Percentiles rank a stretch among this genome's conserved stretches.
Evolutionary conservation across 2,888 invertebrate genomes (phyloP).

Genomic region (Tipula unca): DNA sequence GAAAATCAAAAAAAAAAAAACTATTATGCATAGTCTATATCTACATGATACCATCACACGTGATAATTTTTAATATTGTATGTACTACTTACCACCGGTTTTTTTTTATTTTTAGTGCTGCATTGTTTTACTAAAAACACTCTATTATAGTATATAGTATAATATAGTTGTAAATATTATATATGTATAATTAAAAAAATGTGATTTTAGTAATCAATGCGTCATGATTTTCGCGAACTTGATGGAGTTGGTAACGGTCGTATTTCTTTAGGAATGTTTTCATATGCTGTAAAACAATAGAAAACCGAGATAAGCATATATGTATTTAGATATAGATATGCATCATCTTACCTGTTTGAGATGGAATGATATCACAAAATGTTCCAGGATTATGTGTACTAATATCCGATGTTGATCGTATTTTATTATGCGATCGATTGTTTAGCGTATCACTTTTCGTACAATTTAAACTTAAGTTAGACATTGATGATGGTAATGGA

Average conservation of each 20-base stretch:
- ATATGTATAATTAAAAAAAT: neutral
- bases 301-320: constrained; percentile 28
- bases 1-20: neutral
- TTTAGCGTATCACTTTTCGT: constrained; percentile 23
- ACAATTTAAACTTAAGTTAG: constrained; percentile 37
- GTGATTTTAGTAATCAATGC: constrained; percentile 16
- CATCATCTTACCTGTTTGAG: constrained; percentile 34
- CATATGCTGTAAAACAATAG: constrained; percentile 36
- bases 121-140: constrained; percentile 8
- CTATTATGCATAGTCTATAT: neutral
- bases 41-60: neutral
- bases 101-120: neutral
- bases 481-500: constrained; percentile 41
- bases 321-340: neutral
- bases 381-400: constrained; percentile 25
- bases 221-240: constrained; percentile 43
- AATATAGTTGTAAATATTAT: neutral
- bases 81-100: neutral
- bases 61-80: neutral
- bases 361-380: constrained; percentile 26
- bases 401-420: constrained; percentile 26
- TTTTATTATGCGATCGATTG: constrained; percentile 20
- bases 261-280: constrained; percentile 45
- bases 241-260: constrained; percentile 38
- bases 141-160: neutral